phyloP scores from a whole-genome alignment of 1,140 invertebrate genomes.

The Tribolium madens region DNA sequence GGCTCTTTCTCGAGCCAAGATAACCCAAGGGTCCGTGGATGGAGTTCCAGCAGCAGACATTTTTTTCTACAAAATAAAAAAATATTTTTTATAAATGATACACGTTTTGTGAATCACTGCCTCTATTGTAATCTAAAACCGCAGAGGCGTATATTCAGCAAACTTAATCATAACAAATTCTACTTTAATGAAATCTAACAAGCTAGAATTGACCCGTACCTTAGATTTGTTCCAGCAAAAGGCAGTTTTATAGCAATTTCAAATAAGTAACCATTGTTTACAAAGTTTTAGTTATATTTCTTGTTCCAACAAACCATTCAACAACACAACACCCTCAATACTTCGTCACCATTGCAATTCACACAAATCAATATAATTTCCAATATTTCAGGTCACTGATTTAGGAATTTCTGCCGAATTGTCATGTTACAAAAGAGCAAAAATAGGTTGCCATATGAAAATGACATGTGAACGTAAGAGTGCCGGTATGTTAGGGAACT shows the following conservation, averaged over 20 bases:
- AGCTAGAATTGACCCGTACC: background rate
- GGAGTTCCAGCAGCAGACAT: slow-evolving; percentile 64
- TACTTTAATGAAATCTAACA: background rate
- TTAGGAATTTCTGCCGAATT: slow-evolving; percentile 8
- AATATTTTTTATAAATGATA: background rate
- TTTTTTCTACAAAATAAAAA: slow-evolving; percentile 17
- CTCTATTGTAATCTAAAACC: slow-evolving; percentile 4
- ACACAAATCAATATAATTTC: slow-evolving; percentile 42
- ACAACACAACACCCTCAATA: slow-evolving; percentile 23
- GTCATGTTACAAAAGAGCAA: slow-evolving; percentile 21
- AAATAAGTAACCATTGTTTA: slow-evolving; percentile 5
- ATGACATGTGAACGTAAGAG: background rate
- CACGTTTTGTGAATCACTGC: background rate
- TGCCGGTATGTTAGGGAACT: background rate
- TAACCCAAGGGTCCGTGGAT: slow-evolving; percentile 85
- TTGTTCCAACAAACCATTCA: background rate
- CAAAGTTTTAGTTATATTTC: background rate
- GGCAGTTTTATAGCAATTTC: background rate
- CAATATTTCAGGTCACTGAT: background rate
- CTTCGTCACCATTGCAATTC: slow-evolving; percentile 40
- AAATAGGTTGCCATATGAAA: background rate
- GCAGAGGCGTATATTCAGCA: background rate
- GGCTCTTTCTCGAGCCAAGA: slow-evolving; percentile 86
- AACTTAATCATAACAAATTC: background rate
- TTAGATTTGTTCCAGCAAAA: background rate